Evolutionary conservation across 2,113 vertebrate genomes (phyloP), one percentile per base, ranked within the genome.

Genomic region (Prunella fulvescens): DNA sequence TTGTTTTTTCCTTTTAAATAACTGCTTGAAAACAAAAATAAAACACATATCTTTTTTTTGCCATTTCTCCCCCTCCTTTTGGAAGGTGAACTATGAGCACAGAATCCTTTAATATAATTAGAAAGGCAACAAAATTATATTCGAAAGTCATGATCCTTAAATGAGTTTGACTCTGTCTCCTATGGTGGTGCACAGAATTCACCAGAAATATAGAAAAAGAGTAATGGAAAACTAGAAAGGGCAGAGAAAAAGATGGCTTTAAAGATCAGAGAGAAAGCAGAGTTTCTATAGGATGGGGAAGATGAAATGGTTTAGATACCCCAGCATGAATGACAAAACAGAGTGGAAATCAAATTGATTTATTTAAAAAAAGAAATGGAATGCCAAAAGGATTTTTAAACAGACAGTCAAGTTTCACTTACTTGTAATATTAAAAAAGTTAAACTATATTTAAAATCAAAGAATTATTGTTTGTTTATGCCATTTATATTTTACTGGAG

Each of bases 61-160:
- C 20, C 50, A 3, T 12, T 45, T 3, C 3, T n/a, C 7, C 18
- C 10, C 3, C 4, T 39, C 18, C 9, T 42, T 82, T 65, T 76
- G 26, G 17, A 85, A 87, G 28, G 28, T 64, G 48, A 91, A 35
- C 24, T 56, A 5, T 70, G 31, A 92, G 9, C 39, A 47, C 1
- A 48, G 48, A 47, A 31, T 57, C 24, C 31, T 74, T 76, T 79
- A 69, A 64, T 1, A 76, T 23, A 93, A 89, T 71, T 84, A 56
- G 71, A 81, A 88, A 79, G n/a, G n/a, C 37, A 40, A 81, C 11
- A 82, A 79, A 92, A 91, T 64, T 86, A 14, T 64, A 64, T 78
- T 86, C 40, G 24, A 37, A 67, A 67, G 31, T 71, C 39, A 40
- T 4, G 5, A 81, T 78, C 31, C 11, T 78, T 78, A 79, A 91